Evolutionary conservation across 2,113 vertebrate genomes (phyloP).

Genomic region (Ictalurus punctatus): DNA sequence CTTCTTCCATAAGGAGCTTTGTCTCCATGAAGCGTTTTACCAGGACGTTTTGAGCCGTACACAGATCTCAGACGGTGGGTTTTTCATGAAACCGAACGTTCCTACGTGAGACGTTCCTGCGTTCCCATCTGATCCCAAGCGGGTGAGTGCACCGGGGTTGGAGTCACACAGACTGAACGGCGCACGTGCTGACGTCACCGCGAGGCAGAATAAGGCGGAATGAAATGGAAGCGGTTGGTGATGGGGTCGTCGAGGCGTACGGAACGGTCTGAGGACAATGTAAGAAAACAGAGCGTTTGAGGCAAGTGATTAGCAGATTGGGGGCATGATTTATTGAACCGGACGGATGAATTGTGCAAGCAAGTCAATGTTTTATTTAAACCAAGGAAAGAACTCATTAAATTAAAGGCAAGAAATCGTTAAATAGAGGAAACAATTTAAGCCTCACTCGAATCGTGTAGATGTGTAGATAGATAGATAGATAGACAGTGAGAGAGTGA

Average conservation of each 20-base stretch:
- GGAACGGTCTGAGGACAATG: neutral
- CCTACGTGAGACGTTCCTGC: neutral
- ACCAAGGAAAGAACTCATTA: neutral
- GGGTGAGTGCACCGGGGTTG: neutral
- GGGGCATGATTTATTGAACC: constrained; percentile 4
- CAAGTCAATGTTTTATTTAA: constrained; percentile 7
- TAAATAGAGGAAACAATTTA: neutral
- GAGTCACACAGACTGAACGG: neutral
- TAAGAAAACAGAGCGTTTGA: neutral
- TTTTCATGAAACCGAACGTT: neutral
- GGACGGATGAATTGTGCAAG: neutral
- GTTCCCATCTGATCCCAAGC: neutral
- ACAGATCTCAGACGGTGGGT: neutral
- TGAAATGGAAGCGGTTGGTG: neutral
- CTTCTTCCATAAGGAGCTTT: neutral
- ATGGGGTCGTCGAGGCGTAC: neutral
- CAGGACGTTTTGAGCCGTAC: neutral
- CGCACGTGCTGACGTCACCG: neutral
- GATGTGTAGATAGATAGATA: no score
- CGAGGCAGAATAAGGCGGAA: neutral
- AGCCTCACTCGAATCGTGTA: neutral
- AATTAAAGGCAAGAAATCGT: neutral
- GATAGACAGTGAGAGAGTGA: no score
- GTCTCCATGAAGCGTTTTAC: neutral
- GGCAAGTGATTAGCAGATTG: constrained; percentile 10